These are phyloP conservation scores for Rhipidura dahli DNA, from an alignment of 2,113 vertebrate genomes.

Conservation along the genomic window DNA sequence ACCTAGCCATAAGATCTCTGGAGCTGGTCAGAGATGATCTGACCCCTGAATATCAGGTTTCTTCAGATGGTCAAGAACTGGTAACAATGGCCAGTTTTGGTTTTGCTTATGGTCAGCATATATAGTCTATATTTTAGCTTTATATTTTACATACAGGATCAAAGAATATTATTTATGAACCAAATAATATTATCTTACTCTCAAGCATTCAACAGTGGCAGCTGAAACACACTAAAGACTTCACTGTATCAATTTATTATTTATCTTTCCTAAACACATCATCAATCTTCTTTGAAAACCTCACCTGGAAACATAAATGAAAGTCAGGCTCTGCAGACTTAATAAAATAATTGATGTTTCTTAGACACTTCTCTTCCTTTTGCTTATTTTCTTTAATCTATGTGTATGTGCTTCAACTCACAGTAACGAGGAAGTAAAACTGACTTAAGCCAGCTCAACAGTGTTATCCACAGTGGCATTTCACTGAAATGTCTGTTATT, in stretches of 20 bases:
- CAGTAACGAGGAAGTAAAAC: neutral
- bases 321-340: neutral
- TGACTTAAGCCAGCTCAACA: neutral
- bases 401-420: accelerated
- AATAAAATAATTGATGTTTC: neutral
- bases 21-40: neutral
- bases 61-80: neutral
- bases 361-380: neutral
- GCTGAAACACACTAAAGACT: neutral
- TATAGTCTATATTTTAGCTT: neutral
- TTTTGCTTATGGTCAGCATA: neutral
- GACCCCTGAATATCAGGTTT: neutral
- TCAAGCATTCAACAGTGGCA: neutral
- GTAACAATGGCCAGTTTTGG: neutral
- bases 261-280: neutral
- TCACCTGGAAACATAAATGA: neutral
- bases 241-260: neutral
- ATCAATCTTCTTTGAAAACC: neutral
- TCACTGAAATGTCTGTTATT: neutral
- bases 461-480: neutral
- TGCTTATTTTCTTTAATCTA: neutral
- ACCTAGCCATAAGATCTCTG: neutral
- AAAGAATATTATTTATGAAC: neutral
- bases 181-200: neutral
- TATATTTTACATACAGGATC: neutral